A percentile compares a stretch with the other conserved stretches of the same genome.
Conservation (phyloP, 2,797 vertebrate genomes). For the Lacerta viridis region DNA sequence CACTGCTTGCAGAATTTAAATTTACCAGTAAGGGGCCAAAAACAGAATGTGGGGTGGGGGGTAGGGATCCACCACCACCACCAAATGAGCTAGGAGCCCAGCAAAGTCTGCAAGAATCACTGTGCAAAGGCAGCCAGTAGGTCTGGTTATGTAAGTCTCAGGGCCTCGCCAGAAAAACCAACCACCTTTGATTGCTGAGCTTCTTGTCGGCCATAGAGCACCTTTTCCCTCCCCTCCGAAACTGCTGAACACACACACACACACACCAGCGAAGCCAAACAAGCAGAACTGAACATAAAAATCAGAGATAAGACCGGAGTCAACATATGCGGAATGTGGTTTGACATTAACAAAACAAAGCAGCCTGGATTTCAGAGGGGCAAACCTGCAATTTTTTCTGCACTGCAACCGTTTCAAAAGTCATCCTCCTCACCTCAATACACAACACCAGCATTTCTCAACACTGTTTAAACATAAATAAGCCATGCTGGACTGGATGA, state of each 20-base stretch:
- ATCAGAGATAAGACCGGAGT: background rate
- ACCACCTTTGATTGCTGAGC: background rate
- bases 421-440: background rate
- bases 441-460: background rate
- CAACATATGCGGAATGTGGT: background rate
- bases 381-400: background rate
- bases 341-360: background rate
- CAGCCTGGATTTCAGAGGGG: background rate
- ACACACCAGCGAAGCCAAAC: background rate
- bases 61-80: too few relatives aligned
- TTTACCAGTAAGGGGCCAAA: background rate
- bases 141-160: background rate
- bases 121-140: background rate
- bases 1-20: background rate
- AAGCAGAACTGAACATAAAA: background rate
- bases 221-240: background rate
- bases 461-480: background rate
- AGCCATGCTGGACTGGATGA: background rate
- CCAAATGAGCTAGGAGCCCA: background rate
- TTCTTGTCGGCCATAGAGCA: background rate
- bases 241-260: too few relatives aligned
- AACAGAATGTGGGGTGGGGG: too few relatives aligned
- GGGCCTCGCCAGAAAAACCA: background rate
- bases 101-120: background rate
- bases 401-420: conserved; percentile 8